A percentile compares a stretch with the other conserved stretches of the same genome.
phyloP scores from a whole-genome alignment of 2,797 vertebrate genomes.

The Tadarida brasiliensis region DNA sequence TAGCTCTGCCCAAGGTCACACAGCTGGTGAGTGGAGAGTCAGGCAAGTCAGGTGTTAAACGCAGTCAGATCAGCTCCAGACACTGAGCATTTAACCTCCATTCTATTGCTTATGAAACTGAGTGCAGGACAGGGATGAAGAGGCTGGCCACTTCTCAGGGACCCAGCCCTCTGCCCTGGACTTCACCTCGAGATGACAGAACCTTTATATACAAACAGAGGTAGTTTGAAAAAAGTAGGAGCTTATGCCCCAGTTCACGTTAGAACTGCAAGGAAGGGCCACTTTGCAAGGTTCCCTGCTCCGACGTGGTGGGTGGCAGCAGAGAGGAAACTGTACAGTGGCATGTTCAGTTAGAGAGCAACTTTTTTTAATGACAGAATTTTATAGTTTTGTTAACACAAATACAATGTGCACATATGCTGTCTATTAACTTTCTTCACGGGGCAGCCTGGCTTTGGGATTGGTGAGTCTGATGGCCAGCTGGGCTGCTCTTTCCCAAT shows the following conservation, averaged over 20 bases:
- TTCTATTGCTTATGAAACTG: not conserved
- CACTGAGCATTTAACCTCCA: too few relatives aligned
- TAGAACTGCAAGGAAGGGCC: not conserved
- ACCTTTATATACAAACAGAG: not conserved
- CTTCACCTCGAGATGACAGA: not conserved
- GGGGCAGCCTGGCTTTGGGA: not conserved
- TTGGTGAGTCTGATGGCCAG: not conserved
- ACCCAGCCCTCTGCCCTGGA: not conserved
- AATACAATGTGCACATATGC: not conserved
- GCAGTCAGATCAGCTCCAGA: not conserved
- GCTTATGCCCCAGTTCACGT: not conserved
- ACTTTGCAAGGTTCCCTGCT: not conserved
- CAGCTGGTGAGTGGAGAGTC: not conserved
- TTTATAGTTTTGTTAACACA: not conserved
- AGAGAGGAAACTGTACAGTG: not conserved
- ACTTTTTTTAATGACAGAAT: not conserved
- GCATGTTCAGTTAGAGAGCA: not conserved
- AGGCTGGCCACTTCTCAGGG: not conserved
- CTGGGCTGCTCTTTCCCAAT: not conserved
- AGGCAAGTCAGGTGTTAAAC: not conserved
- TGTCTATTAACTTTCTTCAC: not conserved
- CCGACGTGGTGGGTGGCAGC: not conserved
- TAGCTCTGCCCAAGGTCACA: not conserved
- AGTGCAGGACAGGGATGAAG: not conserved
- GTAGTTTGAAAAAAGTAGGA: not conserved